A percentile compares a stretch with the other conserved stretches of the same genome.
Conservation (phyloP, 2,113 vertebrate species). For the Jacana jacana region DNA sequence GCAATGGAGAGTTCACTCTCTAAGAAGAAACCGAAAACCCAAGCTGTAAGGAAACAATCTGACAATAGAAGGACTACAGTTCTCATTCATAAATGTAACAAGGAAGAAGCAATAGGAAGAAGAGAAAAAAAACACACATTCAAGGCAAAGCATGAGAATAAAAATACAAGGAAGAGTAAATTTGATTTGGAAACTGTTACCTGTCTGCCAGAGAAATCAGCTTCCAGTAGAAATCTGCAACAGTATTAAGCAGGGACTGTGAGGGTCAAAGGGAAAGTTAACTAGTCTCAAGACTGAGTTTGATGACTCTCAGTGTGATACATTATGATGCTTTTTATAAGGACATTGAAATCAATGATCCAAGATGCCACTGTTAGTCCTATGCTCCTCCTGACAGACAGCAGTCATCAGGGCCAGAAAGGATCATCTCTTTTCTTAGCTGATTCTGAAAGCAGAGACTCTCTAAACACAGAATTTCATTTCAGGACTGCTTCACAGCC, state of each 20-base stretch:
- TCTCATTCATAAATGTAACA: neutral
- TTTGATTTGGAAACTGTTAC: neutral
- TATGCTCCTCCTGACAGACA: neutral
- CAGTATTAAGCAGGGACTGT: neutral
- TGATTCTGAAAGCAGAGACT: neutral
- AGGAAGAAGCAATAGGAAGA: neutral
- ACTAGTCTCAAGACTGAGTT: neutral
- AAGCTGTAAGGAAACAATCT: neutral
- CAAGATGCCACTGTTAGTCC: neutral
- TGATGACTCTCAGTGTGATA: neutral
- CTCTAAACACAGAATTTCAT: neutral
- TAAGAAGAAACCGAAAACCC: neutral
- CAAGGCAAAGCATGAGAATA: neutral
- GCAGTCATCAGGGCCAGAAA: neutral
- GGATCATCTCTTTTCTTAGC: neutral
- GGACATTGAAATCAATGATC: neutral
- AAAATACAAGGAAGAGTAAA: neutral
- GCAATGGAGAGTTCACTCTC: neutral
- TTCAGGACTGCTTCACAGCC: neutral
- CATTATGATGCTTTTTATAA: neutral
- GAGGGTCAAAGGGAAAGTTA: neutral
- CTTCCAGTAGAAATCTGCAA: neutral
- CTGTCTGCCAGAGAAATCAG: neutral
- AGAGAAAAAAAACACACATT: neutral
- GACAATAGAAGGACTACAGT: neutral